phyloP scores from a whole-genome alignment of 2,113 vertebrate genomes.

The Ellobius talpinus region DNA sequence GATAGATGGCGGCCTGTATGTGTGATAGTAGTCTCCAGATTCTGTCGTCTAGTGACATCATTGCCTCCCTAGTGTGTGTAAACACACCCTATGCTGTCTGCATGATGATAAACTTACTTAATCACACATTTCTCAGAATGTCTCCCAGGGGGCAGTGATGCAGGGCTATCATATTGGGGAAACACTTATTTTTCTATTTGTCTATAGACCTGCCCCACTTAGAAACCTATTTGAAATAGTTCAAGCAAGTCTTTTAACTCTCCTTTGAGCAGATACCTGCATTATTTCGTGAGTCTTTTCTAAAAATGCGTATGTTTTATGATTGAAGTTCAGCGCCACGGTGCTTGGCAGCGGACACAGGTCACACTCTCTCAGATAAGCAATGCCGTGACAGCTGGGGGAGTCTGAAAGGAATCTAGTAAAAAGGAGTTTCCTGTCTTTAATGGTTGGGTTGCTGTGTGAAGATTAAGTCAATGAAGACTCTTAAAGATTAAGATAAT shows the following conservation, averaged over 20 bases:
- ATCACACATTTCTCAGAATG: background rate
- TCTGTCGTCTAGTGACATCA: background rate
- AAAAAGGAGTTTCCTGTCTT: conserved; percentile 20
- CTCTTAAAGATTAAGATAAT: conserved; percentile 20
- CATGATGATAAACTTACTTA: background rate
- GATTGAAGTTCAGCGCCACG: background rate
- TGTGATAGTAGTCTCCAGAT: background rate
- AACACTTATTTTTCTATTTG: background rate
- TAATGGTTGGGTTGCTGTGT: conserved; percentile 20
- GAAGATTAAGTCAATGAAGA: conserved; percentile 16
- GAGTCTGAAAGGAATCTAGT: background rate
- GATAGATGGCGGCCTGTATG: background rate
- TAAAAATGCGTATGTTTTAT: background rate
- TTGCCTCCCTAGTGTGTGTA: too few relatives aligned
- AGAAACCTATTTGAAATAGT: conserved; percentile 16
- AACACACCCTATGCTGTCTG: background rate
- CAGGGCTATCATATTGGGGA: background rate
- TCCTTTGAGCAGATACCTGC: background rate
- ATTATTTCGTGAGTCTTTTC: background rate
- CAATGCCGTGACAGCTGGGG: background rate
- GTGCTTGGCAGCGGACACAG: background rate
- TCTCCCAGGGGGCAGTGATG: background rate
- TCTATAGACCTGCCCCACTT: background rate
- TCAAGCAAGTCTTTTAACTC: background rate
- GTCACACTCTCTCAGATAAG: background rate